Base-by-base conservation (phyloP, 2,113 vertebrate genomes). In the Erythrocercus mccallii region DNA sequence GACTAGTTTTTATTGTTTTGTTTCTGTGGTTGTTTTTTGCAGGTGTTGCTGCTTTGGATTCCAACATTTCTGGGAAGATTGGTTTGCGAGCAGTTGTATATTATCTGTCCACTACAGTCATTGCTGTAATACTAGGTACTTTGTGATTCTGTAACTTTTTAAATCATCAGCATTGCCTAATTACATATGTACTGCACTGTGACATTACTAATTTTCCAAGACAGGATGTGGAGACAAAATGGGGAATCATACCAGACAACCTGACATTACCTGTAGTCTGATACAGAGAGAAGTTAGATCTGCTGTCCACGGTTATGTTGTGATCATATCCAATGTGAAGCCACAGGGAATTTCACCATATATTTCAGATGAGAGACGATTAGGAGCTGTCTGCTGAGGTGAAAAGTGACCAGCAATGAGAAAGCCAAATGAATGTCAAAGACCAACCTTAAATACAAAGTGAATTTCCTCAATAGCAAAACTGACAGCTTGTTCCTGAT, bases 11-110 rank as follows among this genome's bases (percentile, higher is more conserved):
- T 71, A 47, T 6, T 48, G 48, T 68, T 68, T 92, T 81, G 10
- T 8, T 92, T 86, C 53, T 96, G 48, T 91, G 58, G 5, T 44
- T 91, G 14, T 58, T 64, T 82, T 85, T 65, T 88, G 37, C 96
- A 99, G 99, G 99, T 92, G 98, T 99, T 65, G 99, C 99, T 88
- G 98, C 99, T 22, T 97, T 99, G 97, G 99, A 99, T 97, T 99
- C 99, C 12, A 98, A 95, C 7, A 96, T 99, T 35, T 99, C 99
- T 71, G 99, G 99, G 79, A 99, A 98, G 96, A 99, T 99, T 24
- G 99, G 99, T 51, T 98, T 99, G 38, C 98, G 99, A 70, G 99
- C 99, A 20, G 97, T 99, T 1, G 14, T 99, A 6, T 99, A 99
- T 97, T 99, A 99, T 95, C 98, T 99, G 95, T 98, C 98, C 93